Evolutionary conservation across 1,140 invertebrate genomes (phyloP).

Genomic region (Hyles vespertilio): DNA sequence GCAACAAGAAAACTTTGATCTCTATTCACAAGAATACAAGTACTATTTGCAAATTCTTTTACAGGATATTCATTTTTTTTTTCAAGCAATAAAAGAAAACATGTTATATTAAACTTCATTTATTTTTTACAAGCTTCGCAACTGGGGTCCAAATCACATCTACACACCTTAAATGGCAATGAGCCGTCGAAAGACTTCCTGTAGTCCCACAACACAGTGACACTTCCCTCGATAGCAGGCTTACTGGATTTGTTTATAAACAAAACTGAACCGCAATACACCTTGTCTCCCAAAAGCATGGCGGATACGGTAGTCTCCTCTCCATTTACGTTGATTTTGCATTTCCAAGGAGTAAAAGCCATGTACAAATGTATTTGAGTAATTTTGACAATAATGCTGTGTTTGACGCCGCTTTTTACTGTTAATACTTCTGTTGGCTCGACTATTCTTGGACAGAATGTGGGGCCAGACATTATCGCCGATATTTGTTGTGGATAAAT

Average conservation of each 20-base stretch:
- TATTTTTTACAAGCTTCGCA: slow-evolving; percentile 34
- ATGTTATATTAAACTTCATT: neutral
- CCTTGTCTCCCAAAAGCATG: slow-evolving; percentile 38
- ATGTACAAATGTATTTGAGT: slow-evolving; percentile 60
- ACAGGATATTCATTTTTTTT: neutral
- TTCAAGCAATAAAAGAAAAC: too few relatives aligned
- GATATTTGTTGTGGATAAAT: slow-evolving; percentile 40
- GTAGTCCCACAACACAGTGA: slow-evolving; percentile 52
- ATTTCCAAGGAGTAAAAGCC: slow-evolving; percentile 62
- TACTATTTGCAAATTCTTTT: neutral
- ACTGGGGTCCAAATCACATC: slow-evolving; percentile 45
- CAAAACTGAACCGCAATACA: slow-evolving; percentile 46
- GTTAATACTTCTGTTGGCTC: slow-evolving; percentile 26
- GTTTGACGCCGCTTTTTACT: slow-evolving; percentile 40
- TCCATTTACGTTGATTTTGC: slow-evolving; percentile 39
- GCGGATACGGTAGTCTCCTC: slow-evolving; percentile 36
- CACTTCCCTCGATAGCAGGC: slow-evolving; percentile 33
- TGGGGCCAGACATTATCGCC: slow-evolving; percentile 46
- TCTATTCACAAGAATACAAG: slow-evolving; percentile 3
- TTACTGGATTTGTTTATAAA: slow-evolving; percentile 41
- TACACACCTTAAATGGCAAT: slow-evolving; percentile 42
- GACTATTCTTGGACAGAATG: slow-evolving; percentile 49
- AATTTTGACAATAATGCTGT: slow-evolving; percentile 41
- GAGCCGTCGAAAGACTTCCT: slow-evolving; percentile 53
- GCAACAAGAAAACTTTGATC: slow-evolving; percentile 5